Conservation (phyloP, 2,113 vertebrate genomes). For the Sander lucioperca region DNA sequence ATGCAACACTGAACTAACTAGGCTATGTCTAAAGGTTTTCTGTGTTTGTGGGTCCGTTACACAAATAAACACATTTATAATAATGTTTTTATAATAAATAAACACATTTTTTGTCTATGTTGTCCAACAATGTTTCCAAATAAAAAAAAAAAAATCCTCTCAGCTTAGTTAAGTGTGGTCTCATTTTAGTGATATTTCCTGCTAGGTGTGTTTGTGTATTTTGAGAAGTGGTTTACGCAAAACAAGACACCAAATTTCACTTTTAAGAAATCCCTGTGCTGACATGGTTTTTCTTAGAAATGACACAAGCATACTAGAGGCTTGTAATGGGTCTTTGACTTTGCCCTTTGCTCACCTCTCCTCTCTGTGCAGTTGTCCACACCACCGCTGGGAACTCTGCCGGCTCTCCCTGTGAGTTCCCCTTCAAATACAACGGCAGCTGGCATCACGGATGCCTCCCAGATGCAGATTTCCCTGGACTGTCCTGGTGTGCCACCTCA, state of each 20-base stretch:
- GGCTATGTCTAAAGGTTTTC: no score
- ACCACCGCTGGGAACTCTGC: conserved; percentile 89
- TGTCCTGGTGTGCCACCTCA: conserved; percentile 91
- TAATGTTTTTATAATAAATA: no score
- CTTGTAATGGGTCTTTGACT: background rate
- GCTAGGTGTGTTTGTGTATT: background rate
- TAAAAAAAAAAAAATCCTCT: no score
- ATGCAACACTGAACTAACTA: no score
- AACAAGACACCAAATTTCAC: background rate
- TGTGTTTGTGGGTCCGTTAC: no score
- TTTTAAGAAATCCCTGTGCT: background rate
- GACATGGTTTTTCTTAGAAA: background rate
- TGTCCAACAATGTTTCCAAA: no score
- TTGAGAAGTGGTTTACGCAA: background rate
- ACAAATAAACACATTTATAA: no score
- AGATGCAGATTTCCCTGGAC: conserved; percentile 30
- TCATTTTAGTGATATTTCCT: background rate
- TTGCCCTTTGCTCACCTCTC: conserved; percentile 15
- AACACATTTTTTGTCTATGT: no score
- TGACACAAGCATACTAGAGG: background rate
- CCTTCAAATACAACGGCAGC: conserved; percentile 87
- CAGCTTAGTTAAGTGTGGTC: no score
- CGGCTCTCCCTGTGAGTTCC: conserved; percentile 92
- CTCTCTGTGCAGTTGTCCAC: conserved; percentile 85
- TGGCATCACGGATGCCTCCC: conserved; percentile 92